These are phyloP conservation scores for Leptestheria dahalacensis DNA, from an alignment of 1,140 invertebrate species.

Conservation along the genomic window DNA sequence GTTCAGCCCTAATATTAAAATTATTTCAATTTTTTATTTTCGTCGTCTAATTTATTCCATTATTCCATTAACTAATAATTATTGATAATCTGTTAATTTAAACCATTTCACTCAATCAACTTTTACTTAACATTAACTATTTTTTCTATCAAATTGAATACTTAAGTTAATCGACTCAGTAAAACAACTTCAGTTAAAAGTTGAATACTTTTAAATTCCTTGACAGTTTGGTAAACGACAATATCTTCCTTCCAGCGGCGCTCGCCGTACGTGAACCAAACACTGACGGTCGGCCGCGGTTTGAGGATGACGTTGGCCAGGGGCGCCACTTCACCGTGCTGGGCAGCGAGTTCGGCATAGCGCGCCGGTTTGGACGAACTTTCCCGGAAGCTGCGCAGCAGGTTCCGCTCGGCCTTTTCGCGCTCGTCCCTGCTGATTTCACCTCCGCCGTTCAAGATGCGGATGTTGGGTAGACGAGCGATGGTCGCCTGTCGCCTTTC, in stretches of 20 bases:
- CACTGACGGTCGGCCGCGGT: slow-evolving; percentile 69
- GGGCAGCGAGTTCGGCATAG: slow-evolving; percentile 59
- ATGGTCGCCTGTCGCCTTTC: slow-evolving; percentile 70
- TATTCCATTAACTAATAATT: too few species aligned
- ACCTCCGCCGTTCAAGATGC: slow-evolving; percentile 74
- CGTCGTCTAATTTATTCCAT: too few species aligned
- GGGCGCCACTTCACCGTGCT: slow-evolving; percentile 73
- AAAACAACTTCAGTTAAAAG: neutral
- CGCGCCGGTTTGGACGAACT: slow-evolving; percentile 59
- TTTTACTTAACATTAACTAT: too few species aligned
- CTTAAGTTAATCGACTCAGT: too few species aligned
- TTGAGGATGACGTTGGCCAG: slow-evolving; percentile 68
- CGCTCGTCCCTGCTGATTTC: slow-evolving; percentile 64
- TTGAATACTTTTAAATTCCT: slow-evolving; percentile 15
- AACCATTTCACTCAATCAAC: too few species aligned
- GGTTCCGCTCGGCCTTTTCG: slow-evolving; percentile 81
- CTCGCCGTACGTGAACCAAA: slow-evolving; percentile 57
- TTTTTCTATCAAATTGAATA: too few species aligned
- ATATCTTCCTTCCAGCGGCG: slow-evolving; percentile 28
- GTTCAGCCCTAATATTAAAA: too few species aligned
- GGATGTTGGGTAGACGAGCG: slow-evolving; percentile 67
- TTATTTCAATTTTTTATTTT: too few species aligned
- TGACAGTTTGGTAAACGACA: slow-evolving; percentile 31
- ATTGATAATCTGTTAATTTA: too few species aligned
- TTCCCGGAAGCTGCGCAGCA: slow-evolving; percentile 65